A percentile compares a stretch with the other conserved stretches of the same genome.
Conservation (phyloP, 2,888 invertebrate genomes). For the Deroplatys truncata region DNA sequence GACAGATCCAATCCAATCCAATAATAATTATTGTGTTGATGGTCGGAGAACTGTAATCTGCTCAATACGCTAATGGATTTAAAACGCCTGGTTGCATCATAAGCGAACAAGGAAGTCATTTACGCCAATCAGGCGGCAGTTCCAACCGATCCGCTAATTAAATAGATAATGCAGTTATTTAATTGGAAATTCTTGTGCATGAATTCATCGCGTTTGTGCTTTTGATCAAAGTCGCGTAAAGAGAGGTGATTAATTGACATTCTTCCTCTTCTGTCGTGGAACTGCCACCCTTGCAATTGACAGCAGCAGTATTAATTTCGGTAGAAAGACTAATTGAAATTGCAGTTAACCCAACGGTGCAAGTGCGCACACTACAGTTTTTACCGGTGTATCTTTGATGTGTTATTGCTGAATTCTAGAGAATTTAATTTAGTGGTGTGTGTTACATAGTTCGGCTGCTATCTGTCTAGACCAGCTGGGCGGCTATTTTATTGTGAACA, state of each 20-base stretch:
- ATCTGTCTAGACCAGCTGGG: too few species aligned
- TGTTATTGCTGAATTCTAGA: too few species aligned
- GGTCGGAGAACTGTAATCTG: neutral
- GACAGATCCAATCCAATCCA: neutral
- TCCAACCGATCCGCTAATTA: neutral
- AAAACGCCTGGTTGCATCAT: neutral
- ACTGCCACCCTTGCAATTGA: neutral
- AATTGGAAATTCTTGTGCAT: neutral
- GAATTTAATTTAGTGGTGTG: too few species aligned
- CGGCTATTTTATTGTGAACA: too few species aligned
- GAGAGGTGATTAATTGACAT: neutral
- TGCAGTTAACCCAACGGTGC: neutral
- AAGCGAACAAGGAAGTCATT: neutral
- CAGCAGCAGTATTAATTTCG: neutral
- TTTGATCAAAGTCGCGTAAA: neutral
- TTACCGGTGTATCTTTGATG: too few species aligned
- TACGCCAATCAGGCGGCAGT: neutral
- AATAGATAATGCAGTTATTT: neutral
- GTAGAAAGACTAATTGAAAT: neutral
- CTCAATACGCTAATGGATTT: neutral
- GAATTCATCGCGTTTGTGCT: neutral
- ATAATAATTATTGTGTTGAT: neutral
- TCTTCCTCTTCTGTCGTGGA: neutral
- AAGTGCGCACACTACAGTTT: too few species aligned
- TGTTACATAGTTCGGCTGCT: too few species aligned